Conservation (phyloP, 1,140 invertebrate genomes). For the Medauroidea extradentata region DNA sequence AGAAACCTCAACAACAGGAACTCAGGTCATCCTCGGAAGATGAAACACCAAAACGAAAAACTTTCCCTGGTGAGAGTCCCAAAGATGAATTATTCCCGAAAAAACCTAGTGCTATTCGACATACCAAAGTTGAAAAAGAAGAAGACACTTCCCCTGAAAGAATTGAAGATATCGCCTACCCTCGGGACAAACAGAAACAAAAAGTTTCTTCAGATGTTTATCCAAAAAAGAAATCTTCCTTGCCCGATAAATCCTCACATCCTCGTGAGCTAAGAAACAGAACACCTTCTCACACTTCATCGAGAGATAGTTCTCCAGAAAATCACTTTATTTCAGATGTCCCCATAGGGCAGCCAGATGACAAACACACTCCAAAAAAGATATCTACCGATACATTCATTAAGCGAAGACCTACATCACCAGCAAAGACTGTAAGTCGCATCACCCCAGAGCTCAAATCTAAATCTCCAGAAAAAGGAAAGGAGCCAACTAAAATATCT, state of each 20-base stretch:
- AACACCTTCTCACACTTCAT: not conserved
- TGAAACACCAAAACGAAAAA: constrained; percentile 10
- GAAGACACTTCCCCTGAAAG: too few species aligned
- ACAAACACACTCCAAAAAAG: not conserved
- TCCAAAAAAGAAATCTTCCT: too few species aligned
- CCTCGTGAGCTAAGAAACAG: not conserved
- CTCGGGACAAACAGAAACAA: too few species aligned
- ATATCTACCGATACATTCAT: constrained; percentile 1
- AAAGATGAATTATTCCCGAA: constrained; percentile 7
- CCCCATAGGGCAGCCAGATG: constrained; percentile 19
- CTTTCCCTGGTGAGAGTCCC: constrained; percentile 3
- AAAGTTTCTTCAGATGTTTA: too few species aligned
- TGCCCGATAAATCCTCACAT: not conserved
- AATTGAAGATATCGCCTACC: too few species aligned
- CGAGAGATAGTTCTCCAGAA: constrained; percentile 11
- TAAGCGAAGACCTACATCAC: not conserved
- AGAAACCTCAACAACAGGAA: not conserved
- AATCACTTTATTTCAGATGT: constrained; percentile 1
- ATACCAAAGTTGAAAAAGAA: not conserved
- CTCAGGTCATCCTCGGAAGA: constrained; percentile 1
- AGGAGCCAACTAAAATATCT: constrained; percentile 1
- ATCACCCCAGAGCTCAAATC: not conserved
- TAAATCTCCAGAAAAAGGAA: too few species aligned
- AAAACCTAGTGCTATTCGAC: not conserved
- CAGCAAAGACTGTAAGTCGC: not conserved